Base-by-base conservation (phyloP, 2,888 invertebrate species). In the Halictus ligatus region DNA sequence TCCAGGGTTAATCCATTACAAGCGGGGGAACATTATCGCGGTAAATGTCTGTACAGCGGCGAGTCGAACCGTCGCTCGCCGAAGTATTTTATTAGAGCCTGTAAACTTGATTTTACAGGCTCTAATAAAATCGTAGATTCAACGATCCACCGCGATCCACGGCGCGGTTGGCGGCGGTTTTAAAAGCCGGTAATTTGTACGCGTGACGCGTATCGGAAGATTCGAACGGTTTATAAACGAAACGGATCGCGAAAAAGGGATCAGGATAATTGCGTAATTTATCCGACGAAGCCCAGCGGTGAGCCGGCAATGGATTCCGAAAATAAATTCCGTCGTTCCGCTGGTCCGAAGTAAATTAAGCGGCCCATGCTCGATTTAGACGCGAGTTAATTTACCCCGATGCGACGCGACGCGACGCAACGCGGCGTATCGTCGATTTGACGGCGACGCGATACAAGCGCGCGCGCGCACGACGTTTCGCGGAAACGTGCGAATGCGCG, bases 261-360 rank as follows among this genome's bases (percentile, higher is more conserved):
- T 58, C 40, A 64, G 71, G 46, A 74, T 60, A 86, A 86, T 73
- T 78, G 78, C 75, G 81, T 81, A 76, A 86, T 88, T 88, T 81
- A 88, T 83, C 72, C 80, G 60, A 78, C 40, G 80, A 72, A 71
- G 72, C 64, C 67, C 60, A 29, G 81, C 75, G 67, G 12, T 21
- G 50, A 29, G 40, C 40, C 80, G 73, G 46, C 86, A 86, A 89
- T 86, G 84, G 81, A 81, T 78, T 81, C 58, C 25, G 76, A 76
- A 85, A 85, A 88, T 83, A 83, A 87, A 89, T 85, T 75, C 72
- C 77, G n/a, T 15, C 46, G 74, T 43, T 78, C 43, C 43, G 78
- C 80, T 75, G 46, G 40, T 48, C 29, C 21, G 48, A 67, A 72
- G 69, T 75, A 71, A 81, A 84, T 87, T 86, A 86, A 76, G 58